Conservation (phyloP, 2,888 invertebrate genomes). For the Brachylomia viminalis region DNA sequence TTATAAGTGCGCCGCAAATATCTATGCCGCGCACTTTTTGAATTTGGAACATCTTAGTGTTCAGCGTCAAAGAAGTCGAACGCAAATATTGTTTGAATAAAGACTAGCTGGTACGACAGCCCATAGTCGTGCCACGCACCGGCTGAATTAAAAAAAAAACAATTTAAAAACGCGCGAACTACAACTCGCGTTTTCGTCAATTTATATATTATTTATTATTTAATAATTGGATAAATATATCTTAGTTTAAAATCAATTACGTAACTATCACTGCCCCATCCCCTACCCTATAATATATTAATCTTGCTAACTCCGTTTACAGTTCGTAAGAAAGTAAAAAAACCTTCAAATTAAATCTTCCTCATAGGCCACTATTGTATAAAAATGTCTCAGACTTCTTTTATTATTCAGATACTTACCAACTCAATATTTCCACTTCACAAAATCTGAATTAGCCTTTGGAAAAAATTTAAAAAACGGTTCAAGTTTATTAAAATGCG, state of each 20-base stretch:
- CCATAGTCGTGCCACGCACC: too few relatives aligned
- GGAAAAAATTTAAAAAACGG: constrained; percentile 47
- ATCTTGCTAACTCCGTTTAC: not conserved
- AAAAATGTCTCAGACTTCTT: constrained; percentile 54
- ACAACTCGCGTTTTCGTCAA: too few relatives aligned
- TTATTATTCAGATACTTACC: constrained; percentile 63
- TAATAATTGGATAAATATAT: not conserved
- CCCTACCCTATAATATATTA: not conserved
- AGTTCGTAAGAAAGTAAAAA: constrained; percentile 18
- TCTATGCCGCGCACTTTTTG: too few relatives aligned
- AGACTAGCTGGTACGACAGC: too few relatives aligned
- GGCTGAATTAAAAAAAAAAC: too few relatives aligned
- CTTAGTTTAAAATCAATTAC: not conserved
- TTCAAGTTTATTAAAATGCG: constrained; percentile 59
- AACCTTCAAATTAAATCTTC: constrained; percentile 36
- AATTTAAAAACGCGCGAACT: too few relatives aligned
- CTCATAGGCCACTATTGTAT: constrained; percentile 46
- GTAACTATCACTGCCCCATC: not conserved
- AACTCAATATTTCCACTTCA: constrained; percentile 64
- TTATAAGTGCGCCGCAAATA: too few relatives aligned
- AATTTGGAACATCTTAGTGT: too few relatives aligned
- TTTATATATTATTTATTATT: too few relatives aligned
- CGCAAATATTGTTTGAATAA: too few relatives aligned
- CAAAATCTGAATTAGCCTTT: constrained; percentile 62
- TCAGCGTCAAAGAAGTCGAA: too few relatives aligned